Conservation (phyloP, 2,113 vertebrate species). For the Sula dactylatra region DNA sequence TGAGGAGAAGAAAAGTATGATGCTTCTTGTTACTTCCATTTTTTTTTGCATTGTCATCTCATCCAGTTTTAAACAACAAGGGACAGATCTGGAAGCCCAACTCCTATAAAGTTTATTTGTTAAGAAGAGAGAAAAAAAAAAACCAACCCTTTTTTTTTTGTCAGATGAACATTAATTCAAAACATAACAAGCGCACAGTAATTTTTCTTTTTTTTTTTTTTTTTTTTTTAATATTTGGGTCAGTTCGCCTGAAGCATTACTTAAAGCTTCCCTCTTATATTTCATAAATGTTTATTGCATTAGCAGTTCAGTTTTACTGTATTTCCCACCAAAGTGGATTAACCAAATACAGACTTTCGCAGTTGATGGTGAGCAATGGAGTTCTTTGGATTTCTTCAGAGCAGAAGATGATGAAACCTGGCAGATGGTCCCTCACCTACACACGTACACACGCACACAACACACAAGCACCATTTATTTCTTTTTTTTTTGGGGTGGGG, state of each 20-base stretch:
- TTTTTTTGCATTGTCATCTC: conserved; percentile 9
- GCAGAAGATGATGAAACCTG: neutral
- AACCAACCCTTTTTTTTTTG: neutral
- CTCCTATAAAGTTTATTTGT: conserved; percentile 37
- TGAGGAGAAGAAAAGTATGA: conserved; percentile 31
- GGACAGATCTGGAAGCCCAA: neutral
- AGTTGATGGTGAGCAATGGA: neutral
- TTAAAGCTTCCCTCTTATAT: neutral
- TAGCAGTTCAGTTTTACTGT: neutral
- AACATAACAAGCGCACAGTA: neutral
- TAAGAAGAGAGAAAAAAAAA: neutral
- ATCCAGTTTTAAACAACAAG: conserved; percentile 29
- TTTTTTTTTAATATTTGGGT: neutral
- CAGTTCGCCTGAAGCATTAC: neutral
- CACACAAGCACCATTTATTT: neutral
- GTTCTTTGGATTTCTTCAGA: neutral
- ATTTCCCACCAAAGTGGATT: neutral
- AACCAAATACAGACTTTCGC: neutral
- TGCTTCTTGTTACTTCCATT: conserved; percentile 1
- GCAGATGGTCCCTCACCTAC: conserved; percentile 2
- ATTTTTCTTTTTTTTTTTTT: neutral
- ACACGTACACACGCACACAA: neutral
- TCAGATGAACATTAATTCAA: conserved; percentile 5
- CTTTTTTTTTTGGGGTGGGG: rapidly evolving
- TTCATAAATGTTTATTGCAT: neutral